phyloP scores from a whole-genome alignment of 2,113 vertebrate genomes.

The Ophiodon elongatus region DNA sequence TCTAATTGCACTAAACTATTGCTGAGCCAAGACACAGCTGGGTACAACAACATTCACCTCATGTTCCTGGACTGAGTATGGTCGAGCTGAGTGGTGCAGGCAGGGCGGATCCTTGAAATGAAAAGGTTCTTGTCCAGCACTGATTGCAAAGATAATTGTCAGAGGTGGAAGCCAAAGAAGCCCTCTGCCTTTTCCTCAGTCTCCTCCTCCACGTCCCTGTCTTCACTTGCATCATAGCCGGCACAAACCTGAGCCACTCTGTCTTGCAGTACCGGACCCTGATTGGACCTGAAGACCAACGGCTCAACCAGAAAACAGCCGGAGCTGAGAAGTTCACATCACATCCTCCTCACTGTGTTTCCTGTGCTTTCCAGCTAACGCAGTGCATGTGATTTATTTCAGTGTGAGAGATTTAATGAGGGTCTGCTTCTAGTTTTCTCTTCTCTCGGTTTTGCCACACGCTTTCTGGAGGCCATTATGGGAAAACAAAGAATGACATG shows the following conservation, averaged over 20 bases:
- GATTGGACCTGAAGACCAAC: constrained; percentile 29
- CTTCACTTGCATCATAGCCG: constrained; percentile 48
- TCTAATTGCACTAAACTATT: constrained; percentile 56
- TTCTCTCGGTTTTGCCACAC: constrained; percentile 39
- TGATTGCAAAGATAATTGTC: constrained; percentile 66
- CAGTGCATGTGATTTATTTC: constrained; percentile 53
- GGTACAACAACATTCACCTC: constrained; percentile 57
- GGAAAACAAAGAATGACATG: constrained; percentile 34
- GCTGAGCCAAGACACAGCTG: constrained; percentile 63
- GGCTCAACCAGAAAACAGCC: constrained; percentile 29
- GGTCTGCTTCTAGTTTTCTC: constrained; percentile 71
- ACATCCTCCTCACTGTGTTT: constrained; percentile 20
- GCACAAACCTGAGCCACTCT: constrained; percentile 24
- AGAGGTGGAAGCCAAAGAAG: constrained; percentile 40
- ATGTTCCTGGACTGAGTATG: constrained; percentile 34
- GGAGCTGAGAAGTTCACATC: constrained; percentile 26
- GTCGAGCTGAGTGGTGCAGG: constrained; percentile 45
- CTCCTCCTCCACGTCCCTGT: neutral
- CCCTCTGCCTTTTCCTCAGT: neutral
- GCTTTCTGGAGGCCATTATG: constrained; percentile 60
- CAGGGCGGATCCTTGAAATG: constrained; percentile 36
- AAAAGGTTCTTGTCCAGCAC: constrained; percentile 63
- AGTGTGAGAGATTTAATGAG: constrained; percentile 62
- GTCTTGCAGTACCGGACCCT: neutral
- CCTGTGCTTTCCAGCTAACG: constrained; percentile 37